Conservation (phyloP, 2,797 vertebrate genomes). For the Sebastiscus albofasciatus region DNA sequence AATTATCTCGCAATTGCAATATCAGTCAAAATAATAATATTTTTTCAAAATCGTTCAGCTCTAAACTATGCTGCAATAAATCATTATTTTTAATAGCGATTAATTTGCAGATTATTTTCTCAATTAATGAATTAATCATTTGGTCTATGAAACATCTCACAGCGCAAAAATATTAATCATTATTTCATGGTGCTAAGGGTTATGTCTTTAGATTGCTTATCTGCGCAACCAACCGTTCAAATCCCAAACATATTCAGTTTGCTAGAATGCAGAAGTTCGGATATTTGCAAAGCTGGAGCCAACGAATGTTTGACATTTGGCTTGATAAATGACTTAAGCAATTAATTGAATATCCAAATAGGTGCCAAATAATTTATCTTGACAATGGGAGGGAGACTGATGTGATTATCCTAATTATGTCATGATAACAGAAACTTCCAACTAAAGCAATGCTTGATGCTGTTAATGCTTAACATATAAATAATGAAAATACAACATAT, state of each 20-base stretch:
- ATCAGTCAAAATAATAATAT: too few species aligned
- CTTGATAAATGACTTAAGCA: background rate
- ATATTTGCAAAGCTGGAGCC: background rate
- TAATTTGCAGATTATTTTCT: background rate
- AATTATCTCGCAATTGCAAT: too few species aligned
- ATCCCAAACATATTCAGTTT: background rate
- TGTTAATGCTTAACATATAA: background rate
- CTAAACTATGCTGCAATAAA: background rate
- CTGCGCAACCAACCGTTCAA: background rate
- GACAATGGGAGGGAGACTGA: background rate
- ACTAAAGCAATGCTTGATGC: background rate
- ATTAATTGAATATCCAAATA: background rate
- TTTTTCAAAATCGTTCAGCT: too few species aligned
- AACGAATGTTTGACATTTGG: background rate
- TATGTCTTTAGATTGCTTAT: background rate
- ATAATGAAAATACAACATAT: background rate
- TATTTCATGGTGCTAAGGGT: background rate
- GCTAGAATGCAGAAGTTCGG: background rate
- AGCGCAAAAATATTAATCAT: rapidly evolving
- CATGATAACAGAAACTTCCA: background rate
- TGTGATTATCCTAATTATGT: conserved; percentile 1
- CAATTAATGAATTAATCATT: background rate
- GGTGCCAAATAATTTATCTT: background rate
- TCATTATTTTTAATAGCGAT: rapidly evolving
- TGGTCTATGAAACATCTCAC: background rate